Evolutionary conservation across 2,797 vertebrate genomes (phyloP), one percentile per base, ranked within the genome.

Genomic region (Eutrigla gurnardus): DNA sequence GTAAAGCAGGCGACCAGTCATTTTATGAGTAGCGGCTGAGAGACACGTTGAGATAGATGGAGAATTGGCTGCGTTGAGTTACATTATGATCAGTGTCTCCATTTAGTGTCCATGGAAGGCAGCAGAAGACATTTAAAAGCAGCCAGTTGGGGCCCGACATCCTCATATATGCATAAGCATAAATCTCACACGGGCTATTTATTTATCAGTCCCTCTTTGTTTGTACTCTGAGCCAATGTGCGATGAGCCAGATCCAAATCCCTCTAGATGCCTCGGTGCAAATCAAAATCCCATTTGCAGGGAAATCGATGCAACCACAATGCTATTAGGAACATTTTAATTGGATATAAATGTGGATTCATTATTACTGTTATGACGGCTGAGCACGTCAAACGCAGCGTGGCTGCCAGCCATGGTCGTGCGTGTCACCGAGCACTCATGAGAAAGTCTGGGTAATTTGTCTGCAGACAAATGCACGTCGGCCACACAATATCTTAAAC

Each of bases 251-350:
- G 4, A 68, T 70, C 67, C 74, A 83, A 84, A 86, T 84, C 67
- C 83, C 82, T 53, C 36, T 37, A 15, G 77, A 78, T 57, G 70
- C 76, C 73, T 66, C 68, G 0, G 69, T 47, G 66, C 66, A 83
- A 82, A 82, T 60, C 64, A 70, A 78, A 70, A 78, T 53, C 68
- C 82, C 58, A 69, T 91, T 92, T 85, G 71, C 75, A 50, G 81
- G 73, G 75, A 72, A 89, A 92, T 90, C 75, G 17, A 82, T 75
- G 65, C 37, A 63, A 75, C 86, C 79, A 10, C 83, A 87, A 66
- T 43, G 86, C 86, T 79, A 83, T 91, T 88, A 90, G 85, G 85
- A 84, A 73, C 73, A 72, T 89, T 92, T 93, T 94, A 94, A 94
- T 92, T 91, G 88, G 80, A 86, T 91, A 87, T 92, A 77, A 91